These are phyloP conservation scores for Glyphotaelius pellucidus DNA, from an alignment of 2,888 invertebrate species.

Conservation along the genomic window DNA sequence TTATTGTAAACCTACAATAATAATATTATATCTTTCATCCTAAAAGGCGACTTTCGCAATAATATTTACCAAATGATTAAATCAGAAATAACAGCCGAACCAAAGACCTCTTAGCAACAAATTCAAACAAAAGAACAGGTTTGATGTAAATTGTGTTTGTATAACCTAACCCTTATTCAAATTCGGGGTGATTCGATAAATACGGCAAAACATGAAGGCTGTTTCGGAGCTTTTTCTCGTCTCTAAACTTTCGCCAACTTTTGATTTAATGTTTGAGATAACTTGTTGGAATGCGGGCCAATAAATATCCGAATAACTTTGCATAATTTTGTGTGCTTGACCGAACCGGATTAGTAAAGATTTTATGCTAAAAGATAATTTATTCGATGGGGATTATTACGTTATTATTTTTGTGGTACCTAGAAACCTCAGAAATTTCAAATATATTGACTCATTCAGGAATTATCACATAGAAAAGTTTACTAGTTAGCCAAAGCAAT, in stretches of 20 bases:
- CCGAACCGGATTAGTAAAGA: constrained; percentile 9
- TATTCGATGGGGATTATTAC: not conserved
- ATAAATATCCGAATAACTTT: constrained; percentile 34
- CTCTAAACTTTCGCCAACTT: constrained; percentile 40
- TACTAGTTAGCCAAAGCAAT: not conserved
- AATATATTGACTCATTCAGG: not conserved
- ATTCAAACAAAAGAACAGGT: constrained; percentile 43
- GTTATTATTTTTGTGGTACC: not conserved
- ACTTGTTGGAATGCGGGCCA: constrained; percentile 33
- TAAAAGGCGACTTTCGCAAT: not conserved
- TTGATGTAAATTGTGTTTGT: constrained; percentile 51
- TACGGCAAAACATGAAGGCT: constrained; percentile 29
- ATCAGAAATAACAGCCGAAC: constrained; percentile 45
- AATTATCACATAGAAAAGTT: no score
- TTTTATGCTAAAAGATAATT: not conserved
- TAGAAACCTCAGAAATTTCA: not conserved
- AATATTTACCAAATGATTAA: constrained; percentile 45
- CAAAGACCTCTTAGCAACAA: constrained; percentile 2
- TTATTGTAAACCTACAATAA: not conserved
- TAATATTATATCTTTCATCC: not conserved
- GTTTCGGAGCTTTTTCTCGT: constrained; percentile 31
- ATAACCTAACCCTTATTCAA: constrained; percentile 47
- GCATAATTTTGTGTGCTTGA: constrained; percentile 25
- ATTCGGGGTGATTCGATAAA: constrained; percentile 49
- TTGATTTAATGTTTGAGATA: constrained; percentile 45